A percentile compares a stretch with the other conserved stretches of the same genome.
Evolutionary conservation across 2,113 vertebrate genomes (phyloP).

Genomic region (Felis chaus): DNA sequence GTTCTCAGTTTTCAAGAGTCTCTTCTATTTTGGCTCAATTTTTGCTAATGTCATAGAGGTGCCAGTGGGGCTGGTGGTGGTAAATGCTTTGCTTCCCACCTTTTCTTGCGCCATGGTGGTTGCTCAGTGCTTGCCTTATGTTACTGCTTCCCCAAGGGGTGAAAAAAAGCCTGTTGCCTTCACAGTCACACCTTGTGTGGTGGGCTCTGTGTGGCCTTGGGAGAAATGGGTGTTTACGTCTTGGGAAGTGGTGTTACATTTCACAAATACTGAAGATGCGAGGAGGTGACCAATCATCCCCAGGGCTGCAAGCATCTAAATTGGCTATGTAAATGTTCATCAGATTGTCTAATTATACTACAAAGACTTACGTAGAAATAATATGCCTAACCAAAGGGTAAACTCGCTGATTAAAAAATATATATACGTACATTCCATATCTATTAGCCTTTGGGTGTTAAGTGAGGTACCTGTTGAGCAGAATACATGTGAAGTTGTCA

Average conservation of each 20-base stretch:
- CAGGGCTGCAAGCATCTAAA: not conserved
- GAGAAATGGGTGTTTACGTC: not conserved
- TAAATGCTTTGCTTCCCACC: not conserved
- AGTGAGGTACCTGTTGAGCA: not conserved
- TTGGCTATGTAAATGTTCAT: constrained; percentile 8
- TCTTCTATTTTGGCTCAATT: not conserved
- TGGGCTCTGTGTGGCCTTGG: not conserved
- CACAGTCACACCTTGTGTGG: not conserved
- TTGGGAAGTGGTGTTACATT: not conserved
- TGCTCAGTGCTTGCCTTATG: not conserved
- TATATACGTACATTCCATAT: not conserved
- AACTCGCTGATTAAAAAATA: not conserved
- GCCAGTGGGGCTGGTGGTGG: not conserved
- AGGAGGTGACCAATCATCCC: not conserved
- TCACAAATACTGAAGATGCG: not conserved
- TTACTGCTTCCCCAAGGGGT: not conserved
- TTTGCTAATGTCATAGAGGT: not conserved
- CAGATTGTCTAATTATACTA: constrained; percentile 23
- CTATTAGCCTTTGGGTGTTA: not conserved
- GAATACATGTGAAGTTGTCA: not conserved
- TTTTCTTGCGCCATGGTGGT: not conserved
- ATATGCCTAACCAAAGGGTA: not conserved
- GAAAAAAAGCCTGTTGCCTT: not conserved
- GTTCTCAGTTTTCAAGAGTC: no score
- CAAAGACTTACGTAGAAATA: not conserved